Conservation (phyloP, 1,140 invertebrate species). For the Hormaphis cornu region DNA sequence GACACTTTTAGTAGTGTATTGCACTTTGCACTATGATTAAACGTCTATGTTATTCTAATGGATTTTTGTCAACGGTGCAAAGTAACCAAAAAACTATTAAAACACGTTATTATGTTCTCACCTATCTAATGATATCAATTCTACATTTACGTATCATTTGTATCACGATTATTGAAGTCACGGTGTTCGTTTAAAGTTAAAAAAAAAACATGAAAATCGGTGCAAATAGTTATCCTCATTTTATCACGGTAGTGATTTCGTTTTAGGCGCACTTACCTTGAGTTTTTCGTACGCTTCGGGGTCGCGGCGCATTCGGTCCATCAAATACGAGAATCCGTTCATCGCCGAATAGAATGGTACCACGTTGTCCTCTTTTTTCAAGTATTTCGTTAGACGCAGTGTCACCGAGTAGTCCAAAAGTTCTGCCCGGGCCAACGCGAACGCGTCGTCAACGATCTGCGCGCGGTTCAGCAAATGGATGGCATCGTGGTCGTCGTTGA, state of each 20-base stretch:
- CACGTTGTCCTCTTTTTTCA: slow-evolving; percentile 47
- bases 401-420: slow-evolving; percentile 29
- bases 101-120: background rate
- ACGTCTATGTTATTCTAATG: too few species aligned
- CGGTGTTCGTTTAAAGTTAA: too few species aligned
- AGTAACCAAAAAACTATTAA: background rate
- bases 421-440: slow-evolving; percentile 57
- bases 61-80: too few species aligned
- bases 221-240: background rate
- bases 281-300: slow-evolving; percentile 46
- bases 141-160: background rate
- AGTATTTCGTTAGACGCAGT: slow-evolving; percentile 40
- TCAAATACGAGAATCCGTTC: background rate
- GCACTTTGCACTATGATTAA: too few species aligned
- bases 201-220: background rate
- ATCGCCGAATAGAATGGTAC: slow-evolving; percentile 47
- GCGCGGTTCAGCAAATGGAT: slow-evolving; percentile 62
- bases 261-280: background rate
- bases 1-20: too few species aligned
- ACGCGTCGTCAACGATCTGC: slow-evolving; percentile 70
- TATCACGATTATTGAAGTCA: too few species aligned
- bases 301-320: background rate
- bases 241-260: background rate
- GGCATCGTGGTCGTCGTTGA: slow-evolving; percentile 41
- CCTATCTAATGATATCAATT: too few species aligned